Base-by-base conservation (phyloP, 2,888 invertebrate species). In the Agonopterix subpropinquella region DNA sequence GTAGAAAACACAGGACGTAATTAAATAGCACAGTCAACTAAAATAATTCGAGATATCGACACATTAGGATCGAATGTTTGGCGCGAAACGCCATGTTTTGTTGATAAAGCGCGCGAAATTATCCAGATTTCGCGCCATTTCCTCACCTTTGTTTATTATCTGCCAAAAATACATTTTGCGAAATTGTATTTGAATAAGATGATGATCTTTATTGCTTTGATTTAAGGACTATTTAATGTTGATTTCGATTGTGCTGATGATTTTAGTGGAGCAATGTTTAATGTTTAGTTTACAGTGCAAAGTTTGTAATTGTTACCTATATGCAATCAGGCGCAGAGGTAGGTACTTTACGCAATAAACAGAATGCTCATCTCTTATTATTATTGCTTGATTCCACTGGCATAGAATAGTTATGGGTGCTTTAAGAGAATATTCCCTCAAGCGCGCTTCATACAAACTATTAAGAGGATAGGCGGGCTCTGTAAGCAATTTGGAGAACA, bases 51-150 rank as follows among this genome's bases (percentile, higher is more conserved):
- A 70, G 70, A 73, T 77, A 75, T 75, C 76, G 67, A 67, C 73
- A 70, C 72, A 64, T 66, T 64, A 58, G 59, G 69, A 71, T 62
- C 64, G 65, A 61, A 59, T 61, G 64, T 64, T 39, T 61, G 53
- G 51, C 57, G 55, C 53, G 50, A 53, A 39, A 65, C 45, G 68
- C 75, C 75, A 73, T 80, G 77, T 80, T 81, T 28, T 82, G 75
- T 80, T 79, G 73, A 70, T 64, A 55, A 64, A 75, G 61, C 73
- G 72, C 77, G 77, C 73, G 83, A 84, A 84, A 80, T 81, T 80
- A 81, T 80, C 81, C 84, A 84, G 83, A 83, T 80, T 80, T 79
- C 72, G 74, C 76, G 70, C 70, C 45, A 49, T 44, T 48, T 47
- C 42, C 45, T 11, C 39, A n/a, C 18, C 35, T n/a, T 37, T 48